These are phyloP conservation scores for Caenorhabditis brenneri DNA, from an alignment of 1,140 invertebrate genomes.

Conservation along the genomic window DNA sequence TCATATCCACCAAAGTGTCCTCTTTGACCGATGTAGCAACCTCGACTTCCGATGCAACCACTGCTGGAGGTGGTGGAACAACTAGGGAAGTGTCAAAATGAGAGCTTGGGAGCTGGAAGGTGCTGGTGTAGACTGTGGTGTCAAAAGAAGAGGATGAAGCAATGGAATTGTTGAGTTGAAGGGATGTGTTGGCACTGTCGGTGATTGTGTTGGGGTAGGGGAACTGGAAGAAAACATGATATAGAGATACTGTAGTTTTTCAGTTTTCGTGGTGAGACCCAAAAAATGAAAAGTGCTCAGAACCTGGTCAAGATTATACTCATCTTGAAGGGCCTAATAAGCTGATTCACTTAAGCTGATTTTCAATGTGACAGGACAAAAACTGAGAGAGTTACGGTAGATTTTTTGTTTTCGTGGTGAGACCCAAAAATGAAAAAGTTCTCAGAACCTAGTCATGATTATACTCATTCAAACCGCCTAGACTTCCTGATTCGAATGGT, in stretches of 20 bases:
- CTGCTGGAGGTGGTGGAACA: neutral
- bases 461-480: too few species aligned
- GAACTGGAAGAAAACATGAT: slow-evolving; percentile 13
- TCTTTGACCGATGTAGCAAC: neutral
- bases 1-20: neutral
- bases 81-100: slow-evolving; percentile 7
- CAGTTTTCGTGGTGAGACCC: too few species aligned
- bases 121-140: neutral
- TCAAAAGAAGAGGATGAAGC: neutral
- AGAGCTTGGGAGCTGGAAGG: neutral
- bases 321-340: too few species aligned
- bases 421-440: too few species aligned
- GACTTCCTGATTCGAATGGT: too few species aligned
- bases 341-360: too few species aligned
- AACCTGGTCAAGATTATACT: too few species aligned
- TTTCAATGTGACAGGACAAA: too few species aligned
- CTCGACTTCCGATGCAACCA: neutral
- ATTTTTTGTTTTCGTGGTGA: too few species aligned
- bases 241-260: too few species aligned
- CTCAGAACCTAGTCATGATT: too few species aligned
- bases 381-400: too few species aligned
- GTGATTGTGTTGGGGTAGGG: neutral
- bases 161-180: neutral
- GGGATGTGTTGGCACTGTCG: neutral
- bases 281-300: neutral